Evolutionary conservation across 1,140 invertebrate species (phyloP).

Genomic region (Cepaea nemoralis): DNA sequence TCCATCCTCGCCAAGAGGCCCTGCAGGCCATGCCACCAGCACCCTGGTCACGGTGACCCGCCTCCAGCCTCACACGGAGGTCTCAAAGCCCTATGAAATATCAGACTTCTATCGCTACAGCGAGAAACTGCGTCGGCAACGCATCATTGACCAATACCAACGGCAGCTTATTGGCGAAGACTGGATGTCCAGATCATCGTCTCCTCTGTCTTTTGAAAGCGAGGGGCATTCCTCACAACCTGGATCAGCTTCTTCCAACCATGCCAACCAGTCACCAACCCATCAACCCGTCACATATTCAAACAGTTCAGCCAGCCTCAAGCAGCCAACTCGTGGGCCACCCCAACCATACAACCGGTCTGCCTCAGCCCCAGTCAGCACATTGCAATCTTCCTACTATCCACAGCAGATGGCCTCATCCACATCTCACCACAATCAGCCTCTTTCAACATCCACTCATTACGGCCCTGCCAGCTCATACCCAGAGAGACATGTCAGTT

Average conservation of each 20-base stretch:
- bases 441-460: slow-evolving; percentile 12
- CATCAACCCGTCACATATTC: slow-evolving; percentile 31
- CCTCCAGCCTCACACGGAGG: slow-evolving; percentile 81
- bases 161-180: slow-evolving; percentile 54
- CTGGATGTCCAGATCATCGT: slow-evolving; percentile 50
- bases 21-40: slow-evolving; percentile 45
- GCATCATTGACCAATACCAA: slow-evolving; percentile 62
- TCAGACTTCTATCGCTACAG: slow-evolving; percentile 98
- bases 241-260: slow-evolving; percentile 45
- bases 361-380: neutral
- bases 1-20: slow-evolving; percentile 36
- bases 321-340: slow-evolving; percentile 30
- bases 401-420: neutral
- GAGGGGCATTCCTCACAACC: slow-evolving; percentile 46
- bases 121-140: slow-evolving; percentile 85
- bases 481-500: slow-evolving; percentile 32
- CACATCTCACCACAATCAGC: slow-evolving; percentile 17
- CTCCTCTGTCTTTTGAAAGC: slow-evolving; percentile 57
- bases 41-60: slow-evolving; percentile 59
- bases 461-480: neutral
- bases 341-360: slow-evolving; percentile 18
- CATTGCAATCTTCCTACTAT: neutral
- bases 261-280: slow-evolving; percentile 34
- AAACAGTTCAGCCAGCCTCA: slow-evolving; percentile 31
- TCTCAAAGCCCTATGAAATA: slow-evolving; percentile 96